Evolutionary conservation across 1,140 invertebrate species (phyloP).

Genomic region (Bicyclus anynana): DNA sequence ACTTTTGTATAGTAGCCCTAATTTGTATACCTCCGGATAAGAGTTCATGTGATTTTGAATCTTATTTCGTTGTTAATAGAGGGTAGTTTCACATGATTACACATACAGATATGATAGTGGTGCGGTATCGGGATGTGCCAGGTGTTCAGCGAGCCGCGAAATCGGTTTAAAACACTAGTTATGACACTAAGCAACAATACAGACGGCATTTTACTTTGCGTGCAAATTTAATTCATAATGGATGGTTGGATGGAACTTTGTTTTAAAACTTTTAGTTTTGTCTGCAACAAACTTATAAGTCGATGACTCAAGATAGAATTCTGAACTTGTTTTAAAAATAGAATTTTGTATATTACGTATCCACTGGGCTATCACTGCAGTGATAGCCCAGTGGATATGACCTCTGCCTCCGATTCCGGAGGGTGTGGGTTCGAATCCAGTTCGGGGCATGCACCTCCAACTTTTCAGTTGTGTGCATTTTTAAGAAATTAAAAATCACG

Average conservation of each 20-base stretch:
- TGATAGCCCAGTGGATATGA: too few relatives aligned
- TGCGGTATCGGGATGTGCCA: conserved; percentile 31
- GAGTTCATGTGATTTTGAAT: neutral
- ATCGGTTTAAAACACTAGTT: conserved; percentile 27
- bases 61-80: neutral
- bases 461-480: too few relatives aligned
- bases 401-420: too few relatives aligned
- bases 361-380: too few relatives aligned
- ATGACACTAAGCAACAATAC: conserved; percentile 23
- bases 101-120: neutral
- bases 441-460: too few relatives aligned
- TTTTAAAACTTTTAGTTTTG: neutral
- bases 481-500: too few relatives aligned
- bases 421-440: too few relatives aligned
- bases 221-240: neutral
- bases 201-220: conserved; percentile 12
- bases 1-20: conserved; percentile 14
- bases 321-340: too few relatives aligned
- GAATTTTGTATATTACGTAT: too few relatives aligned
- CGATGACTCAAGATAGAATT: too few relatives aligned
- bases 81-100: neutral
- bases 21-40: neutral
- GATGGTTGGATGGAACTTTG: neutral
- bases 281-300: too few relatives aligned
- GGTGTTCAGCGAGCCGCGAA: conserved; percentile 28